phyloP scores from a whole-genome alignment of 1,140 invertebrate genomes.

The Drosophila littoralis region DNA sequence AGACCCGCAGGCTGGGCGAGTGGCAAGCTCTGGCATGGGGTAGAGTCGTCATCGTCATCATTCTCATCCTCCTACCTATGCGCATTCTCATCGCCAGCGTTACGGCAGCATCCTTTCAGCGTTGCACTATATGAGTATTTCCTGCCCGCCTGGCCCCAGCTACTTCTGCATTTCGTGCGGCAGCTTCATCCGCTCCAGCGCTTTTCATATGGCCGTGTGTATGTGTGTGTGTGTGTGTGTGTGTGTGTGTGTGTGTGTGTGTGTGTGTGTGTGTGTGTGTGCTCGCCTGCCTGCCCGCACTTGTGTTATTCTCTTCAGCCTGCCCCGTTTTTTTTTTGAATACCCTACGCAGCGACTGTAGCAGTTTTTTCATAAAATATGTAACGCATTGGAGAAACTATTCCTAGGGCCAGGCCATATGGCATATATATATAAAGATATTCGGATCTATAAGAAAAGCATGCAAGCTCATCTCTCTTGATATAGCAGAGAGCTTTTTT shows the following conservation, averaged over 20 bases:
- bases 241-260: background rate
- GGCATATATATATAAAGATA: too few relatives aligned
- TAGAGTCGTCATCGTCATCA: background rate
- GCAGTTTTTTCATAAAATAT: background rate
- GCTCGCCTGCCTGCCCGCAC: slow-evolving; percentile 4
- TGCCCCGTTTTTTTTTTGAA: background rate
- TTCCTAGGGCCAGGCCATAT: too few relatives aligned
- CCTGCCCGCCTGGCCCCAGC: background rate
- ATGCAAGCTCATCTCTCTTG: too few relatives aligned
- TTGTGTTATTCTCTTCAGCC: background rate
- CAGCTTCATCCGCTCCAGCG: slow-evolving; percentile 8
- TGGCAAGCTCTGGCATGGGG: background rate
- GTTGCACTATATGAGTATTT: slow-evolving; percentile 20
- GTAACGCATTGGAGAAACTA: background rate
- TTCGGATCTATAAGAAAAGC: too few relatives aligned
- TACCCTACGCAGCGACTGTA: background rate
- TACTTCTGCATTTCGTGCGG: background rate
- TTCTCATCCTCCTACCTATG: too few relatives aligned
- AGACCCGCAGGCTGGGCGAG: too few relatives aligned
- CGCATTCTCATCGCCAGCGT: slow-evolving; percentile 2
- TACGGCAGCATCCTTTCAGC: slow-evolving; percentile 29
- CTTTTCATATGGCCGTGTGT: slow-evolving; percentile 1
- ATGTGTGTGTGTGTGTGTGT: too few relatives aligned
- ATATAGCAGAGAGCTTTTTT: too few relatives aligned
- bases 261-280: background rate